These are phyloP conservation scores for Drosophila buzzatii DNA, from an alignment of 2,888 invertebrate genomes.

Conservation along the genomic window DNA sequence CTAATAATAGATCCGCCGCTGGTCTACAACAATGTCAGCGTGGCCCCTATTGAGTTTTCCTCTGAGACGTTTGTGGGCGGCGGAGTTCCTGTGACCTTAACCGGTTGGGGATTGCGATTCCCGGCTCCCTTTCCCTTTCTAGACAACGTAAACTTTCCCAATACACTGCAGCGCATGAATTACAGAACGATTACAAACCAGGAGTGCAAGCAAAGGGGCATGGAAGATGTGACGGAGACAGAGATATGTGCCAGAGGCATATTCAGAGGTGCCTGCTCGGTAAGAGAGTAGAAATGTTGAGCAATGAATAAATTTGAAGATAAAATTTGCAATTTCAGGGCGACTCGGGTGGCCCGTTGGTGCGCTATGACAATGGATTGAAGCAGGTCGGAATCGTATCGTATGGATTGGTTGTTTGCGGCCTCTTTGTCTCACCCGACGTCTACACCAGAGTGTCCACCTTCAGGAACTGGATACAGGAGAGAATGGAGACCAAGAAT, in stretches of 20 bases:
- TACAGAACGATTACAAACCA: constrained; percentile 81
- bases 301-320: neutral
- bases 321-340: constrained; percentile 66
- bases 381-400: constrained; percentile 83
- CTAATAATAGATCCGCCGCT: constrained; percentile 74
- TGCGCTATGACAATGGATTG: constrained; percentile 54
- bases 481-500: neutral
- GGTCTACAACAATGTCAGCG: constrained; percentile 69
- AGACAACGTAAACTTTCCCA: constrained; percentile 74
- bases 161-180: constrained; percentile 75
- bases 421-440: constrained; percentile 80
- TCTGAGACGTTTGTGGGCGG: constrained; percentile 59
- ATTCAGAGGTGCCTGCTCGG: constrained; percentile 80
- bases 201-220: constrained; percentile 73
- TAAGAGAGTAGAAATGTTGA: constrained; percentile 41
- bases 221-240: constrained; percentile 76
- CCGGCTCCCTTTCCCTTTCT: constrained; percentile 76
- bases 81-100: constrained; percentile 77
- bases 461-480: constrained; percentile 78
- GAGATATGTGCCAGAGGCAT: constrained; percentile 83
- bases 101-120: constrained; percentile 83
- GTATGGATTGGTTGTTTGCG: constrained; percentile 81
- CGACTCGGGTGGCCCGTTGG: constrained; percentile 84
- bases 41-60: constrained; percentile 84
- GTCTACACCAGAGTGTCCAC: constrained; percentile 84